Base-by-base conservation (phyloP, 2,113 vertebrate species). In the Regulus satrapa region DNA sequence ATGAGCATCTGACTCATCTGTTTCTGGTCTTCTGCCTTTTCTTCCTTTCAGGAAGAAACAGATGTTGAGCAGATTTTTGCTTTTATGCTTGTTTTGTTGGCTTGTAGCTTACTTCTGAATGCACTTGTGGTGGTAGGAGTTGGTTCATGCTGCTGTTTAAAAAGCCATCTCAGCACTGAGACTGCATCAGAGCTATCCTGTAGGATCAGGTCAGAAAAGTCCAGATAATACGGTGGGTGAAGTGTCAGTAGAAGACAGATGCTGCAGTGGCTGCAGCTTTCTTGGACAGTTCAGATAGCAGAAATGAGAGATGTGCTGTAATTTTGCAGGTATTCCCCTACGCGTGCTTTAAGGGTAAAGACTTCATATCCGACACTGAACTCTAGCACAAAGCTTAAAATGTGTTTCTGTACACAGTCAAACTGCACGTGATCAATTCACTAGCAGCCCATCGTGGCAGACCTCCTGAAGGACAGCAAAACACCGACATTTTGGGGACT, bases 401-500 rank as follows among this genome's bases (percentile, higher is more conserved):
- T 31, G 5, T 6, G 43, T 69, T 62, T 20, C 43, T 73, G 40
- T 45, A 20, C 0, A 0, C 41, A 86, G 8, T 32, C 40, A 61
- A 72, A 54, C 66, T 25, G 41, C 32, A 26, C 0, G 0, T 16
- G 54, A 21, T 52, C 10, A 14, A 34, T 49, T 74, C 0, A 0
- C 52, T 18, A 46, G 48, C 24, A 62, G 77, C 18, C 48, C 26
- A 1, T n/a, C 72, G 19, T 18, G 55, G 59, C 75, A 59, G 71
- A 25, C 5, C 5, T 31, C 75, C 55, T 23, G 19, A 62, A 26
- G 18, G 87, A 40, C 58, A 77, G 46, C 51, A 76, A 51, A 58
- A 63, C 24, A 69, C 8, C 0, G 41, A 36, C 48, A 31, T n/a
- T 14, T 41, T 13, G 29, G 25, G 8, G 9, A 26, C 28, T 91